phyloP scores from a whole-genome alignment of 2,888 invertebrate species.

The Pachliopta kotzebuea region DNA sequence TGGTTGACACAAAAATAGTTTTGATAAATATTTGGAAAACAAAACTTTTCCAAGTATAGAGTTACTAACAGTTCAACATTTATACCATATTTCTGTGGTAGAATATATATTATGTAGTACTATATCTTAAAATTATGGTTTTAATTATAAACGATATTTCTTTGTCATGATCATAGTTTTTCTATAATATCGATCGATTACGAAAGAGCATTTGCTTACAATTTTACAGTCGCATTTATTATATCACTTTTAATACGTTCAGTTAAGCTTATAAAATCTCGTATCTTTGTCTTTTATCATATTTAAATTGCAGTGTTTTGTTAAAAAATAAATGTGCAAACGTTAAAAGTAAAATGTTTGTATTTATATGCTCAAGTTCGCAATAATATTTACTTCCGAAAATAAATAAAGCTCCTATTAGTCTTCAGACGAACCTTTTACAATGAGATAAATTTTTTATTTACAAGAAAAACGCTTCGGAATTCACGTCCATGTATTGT shows the following conservation, averaged over 20 bases:
- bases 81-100: constrained; percentile 34
- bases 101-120: constrained; percentile 1
- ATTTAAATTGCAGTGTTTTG: neutral
- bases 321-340: constrained; percentile 6
- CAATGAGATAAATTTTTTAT: constrained; percentile 49
- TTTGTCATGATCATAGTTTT: constrained; percentile 74
- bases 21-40: constrained; percentile 57
- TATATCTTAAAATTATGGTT: constrained; percentile 32
- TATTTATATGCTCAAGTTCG: constrained; percentile 7
- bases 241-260: constrained; percentile 16
- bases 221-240: constrained; percentile 40
- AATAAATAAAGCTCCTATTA: constrained; percentile 1
- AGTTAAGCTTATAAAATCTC: neutral
- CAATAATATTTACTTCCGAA: constrained; percentile 15
- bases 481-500: constrained; percentile 77
- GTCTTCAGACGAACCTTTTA: constrained; percentile 36
- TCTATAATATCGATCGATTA: constrained; percentile 76
- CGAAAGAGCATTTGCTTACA: constrained; percentile 65
- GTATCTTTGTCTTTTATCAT: neutral
- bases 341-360: constrained; percentile 12
- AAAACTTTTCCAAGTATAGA: constrained; percentile 49
- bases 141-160: constrained; percentile 45
- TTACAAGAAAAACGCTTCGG: constrained; percentile 38
- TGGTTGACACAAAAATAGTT: constrained; percentile 66
- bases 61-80: constrained; percentile 41